Conservation (phyloP, 2,888 invertebrate genomes). For the Ochropacha duplaris region DNA sequence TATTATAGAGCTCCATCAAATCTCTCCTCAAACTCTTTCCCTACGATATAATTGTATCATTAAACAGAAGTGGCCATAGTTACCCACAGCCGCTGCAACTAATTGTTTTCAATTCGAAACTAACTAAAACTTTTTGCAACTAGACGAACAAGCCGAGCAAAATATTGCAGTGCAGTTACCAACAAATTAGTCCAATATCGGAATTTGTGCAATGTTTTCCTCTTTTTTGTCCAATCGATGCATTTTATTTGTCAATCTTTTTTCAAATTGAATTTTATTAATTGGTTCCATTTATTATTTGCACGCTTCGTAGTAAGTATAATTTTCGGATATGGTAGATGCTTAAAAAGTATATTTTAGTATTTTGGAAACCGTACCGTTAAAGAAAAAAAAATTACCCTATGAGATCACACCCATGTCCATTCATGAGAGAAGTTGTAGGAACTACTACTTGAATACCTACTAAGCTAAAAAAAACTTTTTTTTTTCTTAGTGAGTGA, state of each 20-base stretch:
- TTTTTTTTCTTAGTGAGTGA: no score
- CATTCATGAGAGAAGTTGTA: no score
- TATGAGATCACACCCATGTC: no score
- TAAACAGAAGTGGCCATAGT: conserved; percentile 23
- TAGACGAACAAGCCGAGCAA: conserved; percentile 13
- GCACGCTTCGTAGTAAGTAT: not conserved
- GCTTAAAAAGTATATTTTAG: no score
- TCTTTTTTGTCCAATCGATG: not conserved
- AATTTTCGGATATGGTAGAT: no score
- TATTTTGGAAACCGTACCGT: no score
- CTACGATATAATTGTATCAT: conserved; percentile 16
- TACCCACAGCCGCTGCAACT: conserved; percentile 27
- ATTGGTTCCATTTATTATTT: not conserved
- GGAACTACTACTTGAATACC: no score
- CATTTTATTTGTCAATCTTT: not conserved
- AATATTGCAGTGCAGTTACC: conserved; percentile 21
- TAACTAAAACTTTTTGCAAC: conserved; percentile 27
- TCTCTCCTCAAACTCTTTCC: conserved; percentile 2
- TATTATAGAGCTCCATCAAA: not conserved
- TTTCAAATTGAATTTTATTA: not conserved
- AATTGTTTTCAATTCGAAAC: conserved; percentile 31
- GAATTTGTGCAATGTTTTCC: not conserved
- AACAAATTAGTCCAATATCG: conserved; percentile 12
- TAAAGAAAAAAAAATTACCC: no score
- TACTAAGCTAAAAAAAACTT: no score